Base-by-base conservation (phyloP, 2,113 vertebrate species). In the Alexandromys fortis region DNA sequence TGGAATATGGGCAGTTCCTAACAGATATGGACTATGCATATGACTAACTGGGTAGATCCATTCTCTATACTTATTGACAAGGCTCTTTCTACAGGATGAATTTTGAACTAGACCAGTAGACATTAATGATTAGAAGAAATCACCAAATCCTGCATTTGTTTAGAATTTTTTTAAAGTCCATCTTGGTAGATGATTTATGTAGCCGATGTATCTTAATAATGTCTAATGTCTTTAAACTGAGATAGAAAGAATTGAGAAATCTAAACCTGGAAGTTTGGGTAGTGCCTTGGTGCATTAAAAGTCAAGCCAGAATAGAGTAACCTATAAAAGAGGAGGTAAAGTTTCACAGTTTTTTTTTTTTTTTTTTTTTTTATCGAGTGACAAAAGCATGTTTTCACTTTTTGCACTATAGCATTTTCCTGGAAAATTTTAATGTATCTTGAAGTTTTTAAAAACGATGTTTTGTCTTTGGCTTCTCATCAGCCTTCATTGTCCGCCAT, bases 291-390 rank as follows among this genome's bases (percentile, higher is more conserved):
- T n/a, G 3, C 76, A 26, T 88, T 90, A 90, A 93, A 89, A 77
- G 17, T 82, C 10, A 95, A 85, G 7, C 55, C 26, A 86, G 73
- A 91, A 70, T 68, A 67, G 90, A 4, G 24, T 93, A 92, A 94
- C 21, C 12, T 55, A 13, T 68, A 24, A 88, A 35, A 65, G 3
- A n/a, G 42, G 45, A 49, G 47, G 47, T 49, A 49, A 49, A 49
- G 47, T 49, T 49, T 49, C 47, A 47, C 47, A 7, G 9, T 47
- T 47, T 47, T 47, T 49, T 49, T 49, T 49, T 11, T 49, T 49
- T 49, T 49, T 11, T 47, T 47, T 47, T 47, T 49, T 49, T 49
- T 49, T 11, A 1, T 49, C 10, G 47, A 49, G 47, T 10, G 47
- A 49, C 47, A 49, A 49, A 49, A 49, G 47, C 9, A 49, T 49